Percentiles rank a stretch among this genome's conserved stretches.
Evolutionary conservation across 2,888 invertebrate species (phyloP).

Genomic region (Crocallis elinguaria): DNA sequence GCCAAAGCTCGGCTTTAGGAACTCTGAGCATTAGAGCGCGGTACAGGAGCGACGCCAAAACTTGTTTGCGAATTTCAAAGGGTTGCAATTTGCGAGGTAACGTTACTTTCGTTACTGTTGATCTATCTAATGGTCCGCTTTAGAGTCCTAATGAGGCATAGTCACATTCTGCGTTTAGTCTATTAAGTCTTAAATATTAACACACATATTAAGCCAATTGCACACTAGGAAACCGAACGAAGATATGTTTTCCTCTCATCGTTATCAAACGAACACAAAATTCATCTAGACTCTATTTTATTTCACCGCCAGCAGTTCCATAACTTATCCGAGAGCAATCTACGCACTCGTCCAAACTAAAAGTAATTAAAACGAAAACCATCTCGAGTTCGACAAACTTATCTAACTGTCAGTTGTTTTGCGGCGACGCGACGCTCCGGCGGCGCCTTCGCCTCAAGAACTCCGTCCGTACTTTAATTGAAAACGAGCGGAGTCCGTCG

Average conservation of each 20-base stretch:
- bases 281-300: not conserved
- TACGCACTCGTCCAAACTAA: conserved; percentile 38
- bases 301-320: conserved; percentile 10
- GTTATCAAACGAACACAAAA: not conserved
- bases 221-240: too few relatives aligned
- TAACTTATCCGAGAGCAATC: conserved; percentile 20
- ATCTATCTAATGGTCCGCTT: not conserved
- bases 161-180: too few relatives aligned
- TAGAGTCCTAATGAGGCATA: too few relatives aligned
- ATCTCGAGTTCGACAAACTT: conserved; percentile 41
- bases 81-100: conserved; percentile 44
- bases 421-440: conserved; percentile 33
- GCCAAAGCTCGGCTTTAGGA: conserved; percentile 46
- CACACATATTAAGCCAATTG: too few relatives aligned
- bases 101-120: conserved; percentile 39
- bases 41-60: conserved; percentile 46
- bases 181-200: too few relatives aligned
- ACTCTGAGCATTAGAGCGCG: conserved; percentile 45
- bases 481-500: conserved; percentile 44
- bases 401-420: conserved; percentile 45
- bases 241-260: not conserved
- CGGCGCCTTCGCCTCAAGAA: conserved; percentile 12
- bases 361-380: conserved; percentile 41
- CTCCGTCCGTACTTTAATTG: conserved; percentile 42
- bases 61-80: conserved; percentile 51